phyloP scores from a whole-genome alignment of 2,113 vertebrate species.

The Hemibagrus wyckioides region DNA sequence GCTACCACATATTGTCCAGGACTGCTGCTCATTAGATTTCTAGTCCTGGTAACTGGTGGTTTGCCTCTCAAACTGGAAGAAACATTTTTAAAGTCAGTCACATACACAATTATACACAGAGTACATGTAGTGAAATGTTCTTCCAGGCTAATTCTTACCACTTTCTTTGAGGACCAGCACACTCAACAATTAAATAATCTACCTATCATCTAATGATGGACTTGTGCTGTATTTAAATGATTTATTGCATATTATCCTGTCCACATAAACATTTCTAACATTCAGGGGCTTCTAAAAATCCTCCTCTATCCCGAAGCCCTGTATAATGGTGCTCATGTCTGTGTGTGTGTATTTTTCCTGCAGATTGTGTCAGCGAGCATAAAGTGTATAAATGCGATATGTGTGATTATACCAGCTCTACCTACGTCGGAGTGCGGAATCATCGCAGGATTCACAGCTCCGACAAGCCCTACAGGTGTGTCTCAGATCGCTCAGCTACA shows the following conservation, averaged over 20 bases:
- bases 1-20: background rate
- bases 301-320: background rate
- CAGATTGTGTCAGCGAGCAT: constrained; percentile 66
- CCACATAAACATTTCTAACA: background rate
- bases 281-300: background rate
- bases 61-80: background rate
- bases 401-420: constrained; percentile 92
- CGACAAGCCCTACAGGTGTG: constrained; percentile 94
- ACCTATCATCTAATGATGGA: too few relatives aligned
- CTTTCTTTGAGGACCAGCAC: too few relatives aligned
- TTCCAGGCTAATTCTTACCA: too few relatives aligned
- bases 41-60: background rate
- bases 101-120: too few relatives aligned
- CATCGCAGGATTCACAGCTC: constrained; percentile 94
- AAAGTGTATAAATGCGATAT: constrained; percentile 91
- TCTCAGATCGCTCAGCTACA: background rate
- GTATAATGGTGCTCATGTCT: too few relatives aligned
- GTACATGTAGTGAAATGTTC: too few relatives aligned
- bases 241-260: background rate
- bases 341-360: background rate
- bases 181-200: too few relatives aligned
- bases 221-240: too few relatives aligned
- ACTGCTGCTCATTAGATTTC: background rate
- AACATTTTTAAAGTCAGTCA: too few relatives aligned
- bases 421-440: constrained; percentile 91